phyloP scores from a whole-genome alignment of 1,140 invertebrate genomes.

The Sitophilus oryzae region DNA sequence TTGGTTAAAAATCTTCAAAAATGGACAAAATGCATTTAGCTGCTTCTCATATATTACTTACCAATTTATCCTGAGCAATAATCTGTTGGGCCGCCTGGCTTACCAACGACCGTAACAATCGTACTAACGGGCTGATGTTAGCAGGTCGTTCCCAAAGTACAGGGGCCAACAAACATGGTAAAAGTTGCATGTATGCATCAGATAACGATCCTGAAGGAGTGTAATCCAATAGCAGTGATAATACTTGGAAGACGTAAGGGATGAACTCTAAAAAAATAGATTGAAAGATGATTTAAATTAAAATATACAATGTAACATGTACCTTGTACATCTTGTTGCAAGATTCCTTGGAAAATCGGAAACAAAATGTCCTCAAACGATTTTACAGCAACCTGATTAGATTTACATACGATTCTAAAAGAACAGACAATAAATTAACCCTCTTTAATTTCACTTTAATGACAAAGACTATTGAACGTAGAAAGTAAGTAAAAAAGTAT shows the following conservation, averaged over 20 bases:
- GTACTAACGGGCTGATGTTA: conserved; percentile 86
- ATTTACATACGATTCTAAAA: conserved; percentile 74
- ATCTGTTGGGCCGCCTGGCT: conserved; percentile 68
- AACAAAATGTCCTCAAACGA: conserved; percentile 89
- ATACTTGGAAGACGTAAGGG: conserved; percentile 95
- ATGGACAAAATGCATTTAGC: too few relatives aligned
- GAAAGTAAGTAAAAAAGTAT: too few relatives aligned
- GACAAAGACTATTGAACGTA: too few relatives aligned
- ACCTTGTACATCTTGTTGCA: conserved; percentile 91
- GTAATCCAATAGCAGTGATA: conserved; percentile 85
- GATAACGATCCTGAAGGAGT: conserved; percentile 52
- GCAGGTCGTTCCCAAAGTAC: conserved; percentile 87
- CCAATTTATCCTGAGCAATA: conserved; percentile 49
- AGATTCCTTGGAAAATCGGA: conserved; percentile 87
- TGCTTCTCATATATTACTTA: too few relatives aligned
- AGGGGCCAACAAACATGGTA: conserved; percentile 81
- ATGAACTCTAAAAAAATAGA: conserved; percentile 86
- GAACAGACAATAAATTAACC: too few relatives aligned
- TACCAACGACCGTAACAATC: conserved; percentile 82
- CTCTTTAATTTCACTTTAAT: too few relatives aligned
- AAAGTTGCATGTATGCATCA: conserved; percentile 81
- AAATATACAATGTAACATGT: too few relatives aligned
- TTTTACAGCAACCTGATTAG: conserved; percentile 69
- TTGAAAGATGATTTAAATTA: too few relatives aligned
- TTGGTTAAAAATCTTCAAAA: too few relatives aligned